These are phyloP conservation scores for Drosophila nebulosa DNA, from an alignment of 1,140 invertebrate genomes.

Conservation along the genomic window DNA sequence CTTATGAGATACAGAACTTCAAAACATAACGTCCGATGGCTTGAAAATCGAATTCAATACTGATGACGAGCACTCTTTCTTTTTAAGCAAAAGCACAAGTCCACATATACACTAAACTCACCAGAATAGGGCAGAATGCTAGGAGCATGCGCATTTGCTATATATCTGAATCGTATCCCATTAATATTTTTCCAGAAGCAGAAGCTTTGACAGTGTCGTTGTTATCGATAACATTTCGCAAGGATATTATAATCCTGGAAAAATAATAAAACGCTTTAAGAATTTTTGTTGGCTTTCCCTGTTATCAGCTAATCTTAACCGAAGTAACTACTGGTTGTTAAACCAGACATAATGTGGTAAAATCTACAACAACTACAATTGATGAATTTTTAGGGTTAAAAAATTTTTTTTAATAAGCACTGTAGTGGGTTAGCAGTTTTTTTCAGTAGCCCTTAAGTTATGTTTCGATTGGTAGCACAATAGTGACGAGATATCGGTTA, in stretches of 20 bases:
- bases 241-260: neutral
- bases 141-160: slow-evolving; percentile 29
- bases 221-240: neutral
- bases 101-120: slow-evolving; percentile 6
- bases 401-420: too few species aligned
- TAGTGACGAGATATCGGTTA: too few species aligned
- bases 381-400: too few species aligned
- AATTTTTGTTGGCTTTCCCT: too few species aligned
- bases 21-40: slow-evolving; percentile 45
- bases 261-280: neutral
- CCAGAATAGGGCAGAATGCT: neutral
- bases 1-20: slow-evolving; percentile 13
- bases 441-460: too few species aligned
- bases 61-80: slow-evolving; percentile 36
- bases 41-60: slow-evolving; percentile 69
- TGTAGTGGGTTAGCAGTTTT: too few species aligned
- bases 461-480: too few species aligned
- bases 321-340: too few species aligned
- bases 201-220: neutral
- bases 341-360: too few species aligned
- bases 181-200: neutral
- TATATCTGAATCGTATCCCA: neutral
- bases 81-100: slow-evolving; percentile 6
- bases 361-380: too few species aligned
- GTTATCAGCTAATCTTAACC: too few species aligned